Base-by-base conservation (phyloP, 2,797 vertebrate genomes). In the Manis crassicaudata region DNA sequence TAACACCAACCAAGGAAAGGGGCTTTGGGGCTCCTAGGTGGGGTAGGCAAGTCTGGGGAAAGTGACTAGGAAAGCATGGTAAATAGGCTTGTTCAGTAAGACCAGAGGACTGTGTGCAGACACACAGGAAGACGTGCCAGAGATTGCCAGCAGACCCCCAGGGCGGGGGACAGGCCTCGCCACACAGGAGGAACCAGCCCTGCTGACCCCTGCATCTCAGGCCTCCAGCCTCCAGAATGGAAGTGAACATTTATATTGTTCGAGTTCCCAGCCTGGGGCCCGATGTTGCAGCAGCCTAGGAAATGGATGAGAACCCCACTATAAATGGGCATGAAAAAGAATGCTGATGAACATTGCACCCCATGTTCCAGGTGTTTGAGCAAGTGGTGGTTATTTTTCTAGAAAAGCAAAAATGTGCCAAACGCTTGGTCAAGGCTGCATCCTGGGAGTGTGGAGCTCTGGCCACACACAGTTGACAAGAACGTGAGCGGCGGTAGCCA, bases 401-500 rank as follows among this genome's bases (percentile, higher is more conserved):
- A 18, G 14, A 80, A 73, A 50, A 35, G 5, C 2, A n/a, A 80
- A 37, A 37, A 25, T 1, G 7, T 14, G 20, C 7, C 40, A 11
- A 13, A 23, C 40, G 35, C 52, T 50, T 17, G 9, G 65, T 14
- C 37, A 5, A 60, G 4, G 0, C 4, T 12, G 2, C 1, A 1
- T 56, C 56, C 29, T 46, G 62, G 29, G 32, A 6, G 29, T 20
- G 7, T 32, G 20, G 40, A 6, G 9, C 7, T 88, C 27, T 2
- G 18, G 46, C 25, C 18, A 1, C 17, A 56, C 1, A 23, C 21
- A 37, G 20, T 23, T 32, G 7, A 12, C 4, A 13, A 43, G 50
- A 35, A 8, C 1, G 0, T 23, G 43, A n/a, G 46, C 0, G 0
- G 40, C 23, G 2, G 5, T 2, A 6, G 32, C 1, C 46, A 80